Evolutionary conservation across 2,797 vertebrate genomes (phyloP), one percentile per base, ranked within the genome.

Genomic region (Lateolabrax maculatus): DNA sequence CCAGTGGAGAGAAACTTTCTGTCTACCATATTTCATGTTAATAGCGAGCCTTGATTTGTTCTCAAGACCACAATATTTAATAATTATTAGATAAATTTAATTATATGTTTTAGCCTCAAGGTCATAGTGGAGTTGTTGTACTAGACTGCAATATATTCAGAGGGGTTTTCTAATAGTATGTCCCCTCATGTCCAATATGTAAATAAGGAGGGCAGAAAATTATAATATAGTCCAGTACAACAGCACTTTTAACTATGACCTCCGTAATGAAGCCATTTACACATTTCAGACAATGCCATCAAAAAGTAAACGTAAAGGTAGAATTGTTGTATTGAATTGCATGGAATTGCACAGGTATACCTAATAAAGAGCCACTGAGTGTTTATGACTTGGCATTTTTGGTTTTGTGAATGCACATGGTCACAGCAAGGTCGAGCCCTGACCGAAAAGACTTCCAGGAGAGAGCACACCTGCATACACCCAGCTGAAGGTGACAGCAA

Each of bases 381-480:
- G 13, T 6, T 2, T 1, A 29, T 64, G 41, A 27, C 44, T 46
- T 46, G 10, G 6, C 8, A 58, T 27, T 37, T 46, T 52, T 29
- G 1, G 1, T 12, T 36, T 51, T 71, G 4, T 15, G 36, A 21
- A n/a, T 5, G n/a, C 18, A 36, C 44, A 16, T 3, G 6, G 37
- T 34, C 53, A 29, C 23, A 23, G 27, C 12, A 48, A 34, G 9
- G 31, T 55, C 36, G 9, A 39, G 10, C 34, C 7, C 5, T 60
- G n/a, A n/a, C 37, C n/a, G 18, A 27, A 65, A 36, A 66, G 37
- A 66, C 37, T 53, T 67, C 48, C 29, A 53, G 37, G 23, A 18
- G 55, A 27, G 16, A 41, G 49, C 31, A 46, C 49, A 61, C 18
- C 49, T 13, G 46, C 3, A n/a, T 67, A 13, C 41, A 43, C 25